A percentile compares a stretch with the other conserved stretches of the same genome.
Evolutionary conservation across 2,797 vertebrate species (phyloP).

Genomic region (Macropodus opercularis): DNA sequence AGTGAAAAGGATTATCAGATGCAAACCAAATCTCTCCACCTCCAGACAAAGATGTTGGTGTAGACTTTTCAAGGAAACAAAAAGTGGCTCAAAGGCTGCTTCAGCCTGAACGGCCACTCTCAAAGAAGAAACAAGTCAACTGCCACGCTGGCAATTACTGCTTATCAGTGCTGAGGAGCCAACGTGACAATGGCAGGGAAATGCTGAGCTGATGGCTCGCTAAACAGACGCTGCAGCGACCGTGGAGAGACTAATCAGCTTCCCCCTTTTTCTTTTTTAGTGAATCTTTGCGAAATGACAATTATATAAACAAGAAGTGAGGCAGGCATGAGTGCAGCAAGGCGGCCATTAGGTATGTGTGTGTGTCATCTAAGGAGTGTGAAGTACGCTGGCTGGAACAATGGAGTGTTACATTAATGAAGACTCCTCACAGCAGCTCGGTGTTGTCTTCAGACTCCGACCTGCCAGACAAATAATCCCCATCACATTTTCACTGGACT

Average conservation of each 20-base stretch:
- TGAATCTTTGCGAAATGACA: slow-evolving; percentile 43
- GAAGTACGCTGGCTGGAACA: slow-evolving; percentile 27
- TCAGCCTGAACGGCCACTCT: slow-evolving; percentile 65
- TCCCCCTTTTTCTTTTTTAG: slow-evolving; percentile 32
- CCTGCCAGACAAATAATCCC: slow-evolving; percentile 60
- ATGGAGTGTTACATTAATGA: slow-evolving; percentile 63
- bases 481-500: slow-evolving; percentile 49
- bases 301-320: slow-evolving; percentile 44
- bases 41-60: slow-evolving; percentile 74
- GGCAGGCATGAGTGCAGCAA: not conserved
- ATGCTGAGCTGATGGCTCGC: slow-evolving; percentile 61
- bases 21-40: slow-evolving; percentile 68
- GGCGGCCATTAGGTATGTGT: slow-evolving; percentile 23
- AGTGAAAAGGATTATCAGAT: slow-evolving; percentile 78
- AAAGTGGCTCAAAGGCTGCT: slow-evolving; percentile 58
- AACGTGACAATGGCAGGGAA: slow-evolving; percentile 65
- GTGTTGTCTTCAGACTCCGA: slow-evolving; percentile 47
- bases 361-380: slow-evolving; percentile 13
- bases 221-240: slow-evolving; percentile 56
- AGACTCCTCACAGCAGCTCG: slow-evolving; percentile 41
- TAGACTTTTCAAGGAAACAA: slow-evolving; percentile 68
- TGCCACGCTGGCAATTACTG: slow-evolving; percentile 71
- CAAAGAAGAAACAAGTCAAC: slow-evolving; percentile 63
- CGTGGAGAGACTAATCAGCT: slow-evolving; percentile 58
- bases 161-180: slow-evolving; percentile 69